Base-by-base conservation (phyloP, 2,888 invertebrate genomes). In the Phania funesta region DNA sequence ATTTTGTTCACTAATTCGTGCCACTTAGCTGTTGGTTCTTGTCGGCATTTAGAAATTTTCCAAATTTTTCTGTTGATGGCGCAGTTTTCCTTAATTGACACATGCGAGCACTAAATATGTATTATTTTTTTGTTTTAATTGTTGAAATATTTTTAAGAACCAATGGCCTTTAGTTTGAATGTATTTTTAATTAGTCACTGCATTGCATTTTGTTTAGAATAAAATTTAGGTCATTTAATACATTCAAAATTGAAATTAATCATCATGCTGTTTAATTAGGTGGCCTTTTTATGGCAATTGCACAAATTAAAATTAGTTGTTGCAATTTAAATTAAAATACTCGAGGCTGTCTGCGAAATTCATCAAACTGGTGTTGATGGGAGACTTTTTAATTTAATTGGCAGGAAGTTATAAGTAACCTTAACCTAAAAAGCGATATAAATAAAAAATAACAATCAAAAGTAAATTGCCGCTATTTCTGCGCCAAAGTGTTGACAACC, bases 141-240 rank as follows among this genome's bases (percentile, higher is more conserved):
- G 13, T 13, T 65, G n/a, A 35, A 6, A 52, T 52, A 26, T 35
- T 46, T 50, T 60, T n/a, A 24, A 71, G 24, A 18, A 38, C 18
- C n/a, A 24, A 7, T 44, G 52, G 62, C 26, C 68, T 44, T 38
- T 54, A 24, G 41, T 41, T 50, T 41, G 22, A 44, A 73, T 67
- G 46, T 18, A 67, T 48, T 70, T 73, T 60, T 3, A 81, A 50
- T 77, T 67, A 54, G 54, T 60, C 54, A 70, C 48, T 71, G 32
- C 13, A 46, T 35, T 65, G 4, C 5, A 16, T 18, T 44, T 44
- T 44, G 16, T 68, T 38, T n/a, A 44, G 60, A 60, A 41, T 41
- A 48, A 44, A 68, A 78, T 70, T 78, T 64, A 52, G 78, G 82
- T 68, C 74, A 78, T 68, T 54, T 52, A 56, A 58, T 74, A 64